Percentiles rank a stretch among this genome's conserved stretches.
phyloP scores from a whole-genome alignment of 2,888 invertebrate genomes.

The Cremastobaeus sp. region DNA sequence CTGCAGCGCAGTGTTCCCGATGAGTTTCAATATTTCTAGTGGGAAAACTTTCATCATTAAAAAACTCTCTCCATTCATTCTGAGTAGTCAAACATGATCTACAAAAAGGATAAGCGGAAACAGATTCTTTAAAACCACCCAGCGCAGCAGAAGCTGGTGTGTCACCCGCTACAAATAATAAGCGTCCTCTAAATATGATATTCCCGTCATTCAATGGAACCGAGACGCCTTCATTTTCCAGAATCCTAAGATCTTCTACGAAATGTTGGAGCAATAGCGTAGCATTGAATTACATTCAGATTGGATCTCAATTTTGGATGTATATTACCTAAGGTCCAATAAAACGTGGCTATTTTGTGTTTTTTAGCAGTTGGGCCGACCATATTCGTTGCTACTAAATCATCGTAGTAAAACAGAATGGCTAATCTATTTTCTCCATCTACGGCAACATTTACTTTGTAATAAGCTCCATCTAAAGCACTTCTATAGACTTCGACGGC shows the following conservation, averaged over 20 bases:
- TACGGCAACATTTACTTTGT: too few relatives aligned
- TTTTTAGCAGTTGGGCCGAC: constrained; percentile 12
- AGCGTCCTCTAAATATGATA: constrained; percentile 42
- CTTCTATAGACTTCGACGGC: too few relatives aligned
- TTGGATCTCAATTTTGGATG: constrained; percentile 9
- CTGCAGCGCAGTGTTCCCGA: constrained; percentile 2
- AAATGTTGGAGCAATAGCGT: too few relatives aligned
- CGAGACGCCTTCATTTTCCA: too few relatives aligned
- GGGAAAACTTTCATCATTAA: constrained; percentile 4
- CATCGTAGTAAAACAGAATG: too few relatives aligned
- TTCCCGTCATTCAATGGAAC: too few relatives aligned
- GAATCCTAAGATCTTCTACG: too few relatives aligned
- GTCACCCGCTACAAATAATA: constrained; percentile 43
- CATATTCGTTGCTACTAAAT: too few relatives aligned
- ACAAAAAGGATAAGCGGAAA: background rate
- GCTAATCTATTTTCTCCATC: too few relatives aligned
- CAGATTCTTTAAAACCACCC: constrained; percentile 16
- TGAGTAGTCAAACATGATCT: background rate
- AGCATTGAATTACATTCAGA: constrained; percentile 34
- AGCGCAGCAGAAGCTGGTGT: background rate
- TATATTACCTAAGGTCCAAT: constrained; percentile 21
- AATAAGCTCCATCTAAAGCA: constrained; percentile 8
- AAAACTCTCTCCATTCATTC: background rate
- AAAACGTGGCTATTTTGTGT: constrained; percentile 31
- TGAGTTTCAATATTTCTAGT: background rate